Base-by-base conservation (phyloP, 2,888 invertebrate genomes). In the Leptura quadrifasciata region DNA sequence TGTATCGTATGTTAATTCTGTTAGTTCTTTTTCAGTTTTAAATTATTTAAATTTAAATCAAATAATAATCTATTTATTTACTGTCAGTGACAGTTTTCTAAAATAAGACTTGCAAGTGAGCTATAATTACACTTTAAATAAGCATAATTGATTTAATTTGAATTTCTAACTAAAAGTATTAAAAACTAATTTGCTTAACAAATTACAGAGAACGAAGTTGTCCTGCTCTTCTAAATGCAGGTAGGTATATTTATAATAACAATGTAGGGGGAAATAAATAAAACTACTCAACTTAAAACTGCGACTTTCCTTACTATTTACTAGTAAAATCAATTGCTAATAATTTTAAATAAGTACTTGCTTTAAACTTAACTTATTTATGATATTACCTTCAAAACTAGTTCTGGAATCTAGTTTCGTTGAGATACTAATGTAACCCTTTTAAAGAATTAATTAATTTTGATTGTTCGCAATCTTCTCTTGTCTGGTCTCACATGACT, bases 141-240 rank as follows among this genome's bases (percentile, higher is more conserved):
- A n/a, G 47, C 47, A 47, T 47, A 47, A 47, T 47, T n/a, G 47
- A 47, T 47, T 47, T 47, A 47, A 47, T 47, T 47, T 47, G 47
- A 47, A 47, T 47, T 47, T 47, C 47, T 47, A 47, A 17, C 47
- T 47, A 47, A 47, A 47, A n/a, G n/a, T 47, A 47, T 47, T 39
- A 47, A 47, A 47, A 47, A 47, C 47, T 47, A 47, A 47, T 47
- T 47, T 47, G 47, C n/a, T n/a, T 47, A n/a, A 47, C 47, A 47
- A 47, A 47, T 47, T 47, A 15, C n/a, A 47, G 47, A 0, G n/a
- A 15, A 47, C 15, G 15, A 47, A 47, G 12, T 47, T 47, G 12
- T 2, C 12, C 3, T n/a, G 47, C 5, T n/a, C n/a, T 47, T 5
- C 15, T 47, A 47, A 47, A 47, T 47, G 3, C 12, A 39, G 12